These are phyloP conservation scores for Berghia stephanieae DNA, from an alignment of 1,140 invertebrate species.

Conservation along the genomic window DNA sequence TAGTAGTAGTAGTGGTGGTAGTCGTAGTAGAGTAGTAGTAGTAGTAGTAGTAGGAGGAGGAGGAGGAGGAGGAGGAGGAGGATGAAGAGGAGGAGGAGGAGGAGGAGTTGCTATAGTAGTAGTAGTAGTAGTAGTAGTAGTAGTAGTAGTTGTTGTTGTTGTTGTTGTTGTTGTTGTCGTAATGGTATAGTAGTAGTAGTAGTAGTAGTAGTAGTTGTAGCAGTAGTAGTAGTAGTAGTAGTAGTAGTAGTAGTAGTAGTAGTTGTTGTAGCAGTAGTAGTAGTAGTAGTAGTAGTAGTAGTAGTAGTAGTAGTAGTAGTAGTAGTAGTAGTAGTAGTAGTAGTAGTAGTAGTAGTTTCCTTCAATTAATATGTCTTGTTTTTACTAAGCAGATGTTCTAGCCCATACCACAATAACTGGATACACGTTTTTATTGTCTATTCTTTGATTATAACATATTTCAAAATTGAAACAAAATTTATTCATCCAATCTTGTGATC, in stretches of 20 bases:
- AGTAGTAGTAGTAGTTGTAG: slow-evolving; percentile 29
- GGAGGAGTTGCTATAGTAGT: slow-evolving; percentile 15
- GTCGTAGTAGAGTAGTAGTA: background rate
- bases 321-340: slow-evolving; percentile 25
- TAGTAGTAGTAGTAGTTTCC: slow-evolving; percentile 18
- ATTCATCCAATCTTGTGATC: too few relatives aligned
- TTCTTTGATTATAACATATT: too few relatives aligned
- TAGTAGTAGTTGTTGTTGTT: slow-evolving; percentile 30
- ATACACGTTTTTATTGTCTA: too few relatives aligned
- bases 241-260: slow-evolving; percentile 31
- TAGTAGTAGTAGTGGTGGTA: slow-evolving; percentile 1
- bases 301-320: slow-evolving; percentile 28
- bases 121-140: slow-evolving; percentile 26
- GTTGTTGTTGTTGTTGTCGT: slow-evolving; percentile 17
- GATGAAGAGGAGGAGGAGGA: background rate
- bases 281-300: slow-evolving; percentile 29
- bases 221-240: slow-evolving; percentile 30
- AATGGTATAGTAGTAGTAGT: slow-evolving; percentile 17
- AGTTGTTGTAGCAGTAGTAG: slow-evolving; percentile 21
- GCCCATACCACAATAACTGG: too few relatives aligned
- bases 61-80: background rate
- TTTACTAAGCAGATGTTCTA: too few relatives aligned
- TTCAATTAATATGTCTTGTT: too few relatives aligned
- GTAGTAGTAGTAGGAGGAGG: slow-evolving; percentile 8
- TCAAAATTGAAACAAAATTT: too few relatives aligned